These are phyloP conservation scores for Imbricaverruca yamaguchii DNA, from an alignment of 2,888 invertebrate genomes.

Conservation along the genomic window DNA sequence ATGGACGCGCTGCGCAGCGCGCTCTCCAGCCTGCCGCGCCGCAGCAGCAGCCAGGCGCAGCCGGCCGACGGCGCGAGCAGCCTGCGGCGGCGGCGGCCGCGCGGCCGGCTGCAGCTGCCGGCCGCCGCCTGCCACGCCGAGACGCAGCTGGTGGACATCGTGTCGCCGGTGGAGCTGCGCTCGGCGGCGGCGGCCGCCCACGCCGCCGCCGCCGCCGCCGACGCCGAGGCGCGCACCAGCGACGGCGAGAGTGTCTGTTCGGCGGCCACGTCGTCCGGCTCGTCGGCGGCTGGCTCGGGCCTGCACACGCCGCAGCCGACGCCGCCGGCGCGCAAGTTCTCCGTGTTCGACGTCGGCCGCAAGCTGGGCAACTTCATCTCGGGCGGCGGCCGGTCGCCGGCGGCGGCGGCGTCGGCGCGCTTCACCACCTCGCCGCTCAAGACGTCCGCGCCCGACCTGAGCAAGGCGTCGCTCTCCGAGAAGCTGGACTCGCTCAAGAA, in stretches of 20 bases:
- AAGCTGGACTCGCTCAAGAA: slow-evolving; percentile 8
- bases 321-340: slow-evolving; percentile 29
- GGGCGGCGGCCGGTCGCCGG: slow-evolving; percentile 28
- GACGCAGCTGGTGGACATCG: slow-evolving; percentile 18
- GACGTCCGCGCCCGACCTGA: slow-evolving; percentile 11
- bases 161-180: slow-evolving; percentile 12
- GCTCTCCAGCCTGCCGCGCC: background rate
- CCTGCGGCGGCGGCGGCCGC: background rate
- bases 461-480: background rate
- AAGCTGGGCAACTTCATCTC: slow-evolving; percentile 30
- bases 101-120: slow-evolving; percentile 9
- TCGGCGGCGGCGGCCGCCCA: background rate
- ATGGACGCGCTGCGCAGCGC: background rate
- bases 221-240: background rate
- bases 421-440: slow-evolving; percentile 1
- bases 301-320: background rate
- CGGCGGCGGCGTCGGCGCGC: slow-evolving; percentile 26
- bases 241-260: slow-evolving; percentile 14
- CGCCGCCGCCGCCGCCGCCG: background rate
- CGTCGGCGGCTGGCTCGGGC: slow-evolving; percentile 2
- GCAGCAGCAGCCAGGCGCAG: background rate
- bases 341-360: slow-evolving; percentile 30
- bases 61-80: background rate
- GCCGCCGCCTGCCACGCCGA: background rate
- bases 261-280: background rate